Evolutionary conservation across 2,113 vertebrate species (phyloP).

Genomic region (Rafetus swinhoei): DNA sequence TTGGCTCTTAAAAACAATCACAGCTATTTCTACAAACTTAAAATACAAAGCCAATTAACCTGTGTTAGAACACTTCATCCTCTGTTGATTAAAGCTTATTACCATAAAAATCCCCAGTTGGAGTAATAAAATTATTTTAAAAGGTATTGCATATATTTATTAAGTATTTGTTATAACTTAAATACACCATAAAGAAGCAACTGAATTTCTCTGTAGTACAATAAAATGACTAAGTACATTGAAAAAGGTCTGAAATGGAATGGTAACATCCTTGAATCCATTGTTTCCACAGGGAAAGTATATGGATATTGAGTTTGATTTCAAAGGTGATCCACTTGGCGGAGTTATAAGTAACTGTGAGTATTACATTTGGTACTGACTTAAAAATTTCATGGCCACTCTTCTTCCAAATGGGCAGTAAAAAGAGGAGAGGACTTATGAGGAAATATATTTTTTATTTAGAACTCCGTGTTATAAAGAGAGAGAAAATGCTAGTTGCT

Average conservation of each 20-base stretch:
- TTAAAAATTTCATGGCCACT: constrained; percentile 4
- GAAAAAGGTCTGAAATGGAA: not conserved
- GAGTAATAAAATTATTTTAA: not conserved
- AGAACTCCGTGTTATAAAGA: not conserved
- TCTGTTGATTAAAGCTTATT: not conserved
- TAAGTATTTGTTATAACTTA: not conserved
- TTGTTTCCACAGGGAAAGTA: constrained; percentile 93
- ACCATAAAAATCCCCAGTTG: not conserved
- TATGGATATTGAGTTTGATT: constrained; percentile 99
- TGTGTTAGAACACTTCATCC: not conserved
- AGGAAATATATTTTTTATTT: not conserved
- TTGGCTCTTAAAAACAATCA: not conserved
- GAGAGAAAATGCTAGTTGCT: not conserved
- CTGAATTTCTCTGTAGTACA: not conserved
- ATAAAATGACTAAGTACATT: not conserved
- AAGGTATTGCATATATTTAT: not conserved
- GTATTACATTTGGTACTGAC: constrained; percentile 70
- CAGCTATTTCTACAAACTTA: not conserved
- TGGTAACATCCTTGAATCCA: not conserved
- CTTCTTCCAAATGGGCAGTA: not conserved
- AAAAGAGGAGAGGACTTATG: not conserved
- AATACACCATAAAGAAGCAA: not conserved
- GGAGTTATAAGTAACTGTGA: constrained; percentile 99
- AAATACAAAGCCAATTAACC: not conserved
- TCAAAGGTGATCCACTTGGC: constrained; percentile 97